Base-by-base conservation (phyloP, 2,113 vertebrate genomes). In the Hiodon tergisus region DNA sequence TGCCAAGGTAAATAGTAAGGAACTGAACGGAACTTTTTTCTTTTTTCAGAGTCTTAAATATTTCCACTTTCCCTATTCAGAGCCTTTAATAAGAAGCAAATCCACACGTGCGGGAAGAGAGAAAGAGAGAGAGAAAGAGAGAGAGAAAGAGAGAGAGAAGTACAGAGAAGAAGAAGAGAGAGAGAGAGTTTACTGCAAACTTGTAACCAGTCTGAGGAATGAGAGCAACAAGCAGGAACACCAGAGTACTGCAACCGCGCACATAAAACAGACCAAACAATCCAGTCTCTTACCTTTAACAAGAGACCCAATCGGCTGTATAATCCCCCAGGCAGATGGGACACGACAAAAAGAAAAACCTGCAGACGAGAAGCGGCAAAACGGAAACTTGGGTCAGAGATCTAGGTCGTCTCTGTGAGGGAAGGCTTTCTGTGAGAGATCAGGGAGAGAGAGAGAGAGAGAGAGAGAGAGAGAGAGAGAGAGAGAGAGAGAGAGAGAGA, bases 251-350 rank as follows among this genome's bases (percentile, higher is more conserved):
- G 17, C 59, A 63, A 31, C 58, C 63, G 8, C 50, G 2, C 48
- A 16, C 55, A n/a, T 14, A 4, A 6, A 60, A 61, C 10, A 62
- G 14, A 62, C 31, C 31, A 71, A 70, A 48, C 47, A 60, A 58
- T 31, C 7, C 5, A 5, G n/a, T 10, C 63, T 51, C 75, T 76
- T 76, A 76, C 75, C 75, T 76, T 71, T 62, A 58, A 57, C 68
- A 55, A 6, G 8, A 51, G 8, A 62, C 50, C 65, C 46, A 54
- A 55, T 66, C 16, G 50, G 60, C 59, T 66, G 31, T 51, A 59
- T 69, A 76, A 61, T 76, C 75, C 75, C 50, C 51, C 17, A 54
- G 67, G 59, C 74, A 70, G 50, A 46, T 54, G 51, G 60, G 48
- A 8, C 13, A 13, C 11, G 11, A 55, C 8, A n/a, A 75, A 31